Base-by-base conservation (phyloP, 2,888 invertebrate genomes). In the Idaea aversata region DNA sequence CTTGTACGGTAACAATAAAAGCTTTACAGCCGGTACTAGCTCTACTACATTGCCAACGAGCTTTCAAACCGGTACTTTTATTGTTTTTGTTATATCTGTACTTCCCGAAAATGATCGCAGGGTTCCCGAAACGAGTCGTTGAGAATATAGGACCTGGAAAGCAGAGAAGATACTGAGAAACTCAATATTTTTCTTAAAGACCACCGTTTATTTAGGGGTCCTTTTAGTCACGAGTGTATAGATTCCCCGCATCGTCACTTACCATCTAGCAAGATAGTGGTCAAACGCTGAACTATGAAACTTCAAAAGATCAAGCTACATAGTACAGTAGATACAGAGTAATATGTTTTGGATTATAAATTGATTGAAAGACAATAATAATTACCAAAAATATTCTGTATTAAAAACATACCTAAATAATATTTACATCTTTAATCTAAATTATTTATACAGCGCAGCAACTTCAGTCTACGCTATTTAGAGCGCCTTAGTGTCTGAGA, bases 1-100 rank as follows among this genome's bases (percentile, higher is more conserved):
- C 68, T 0, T 81, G 67, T 0, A 78, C 4, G 0, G 84, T 86
- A 63, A 73, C 70, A 25, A 86, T 34, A n/a, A 72, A 71, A 1
- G 84, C 83, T 15, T 75, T 75, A 70, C 86, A 88, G 0, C 80
- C 80, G 0, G 25, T 59, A 4, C 70, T 64, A 15, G 71, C 68
- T 62, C 73, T 80, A 3, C 74, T 78, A 69, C 87, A 87, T 1
- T 70, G 62, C 87, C 86, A 86, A 15, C 80, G 76, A 0, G 67
- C 73, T 38, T 70, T 79, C 0, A 66, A 64, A 0, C 83, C 84
- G 13, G 69, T 79, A 57, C 73, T 69, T 5, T 71, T 69, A 13
- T 70, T 71, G 10, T 76, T 74, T 67, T 73, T 78, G 67, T 82
- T 82, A 66, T 74, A 86, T 15, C 83, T 72, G 68, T 86, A 81